Conservation (phyloP, 2,797 vertebrate species). For the Monodelphis domestica region DNA sequence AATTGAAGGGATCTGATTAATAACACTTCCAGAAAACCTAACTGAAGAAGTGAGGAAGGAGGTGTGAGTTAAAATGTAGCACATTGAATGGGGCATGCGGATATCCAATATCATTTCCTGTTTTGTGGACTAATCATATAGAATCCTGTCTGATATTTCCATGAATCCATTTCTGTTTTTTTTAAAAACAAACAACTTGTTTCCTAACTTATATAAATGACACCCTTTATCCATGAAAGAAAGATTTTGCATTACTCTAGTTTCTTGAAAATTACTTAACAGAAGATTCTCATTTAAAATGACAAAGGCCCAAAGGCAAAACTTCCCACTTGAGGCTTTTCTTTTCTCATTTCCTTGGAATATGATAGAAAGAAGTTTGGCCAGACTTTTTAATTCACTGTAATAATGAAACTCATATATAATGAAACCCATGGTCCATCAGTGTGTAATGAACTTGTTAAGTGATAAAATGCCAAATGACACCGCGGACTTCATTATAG, state of each 20-base stretch:
- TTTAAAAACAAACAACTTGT: background rate
- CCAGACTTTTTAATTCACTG: constrained; percentile 28
- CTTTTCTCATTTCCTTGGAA: constrained; percentile 51
- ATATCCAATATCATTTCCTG: constrained; percentile 7
- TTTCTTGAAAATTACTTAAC: background rate
- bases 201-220: background rate
- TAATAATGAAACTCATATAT: constrained; percentile 43
- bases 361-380: constrained; percentile 32
- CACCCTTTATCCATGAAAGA: constrained; percentile 18
- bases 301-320: background rate
- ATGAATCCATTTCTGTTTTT: constrained; percentile 5
- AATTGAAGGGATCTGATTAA: background rate
- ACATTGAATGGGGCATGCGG: background rate
- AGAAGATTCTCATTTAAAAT: constrained; percentile 3
- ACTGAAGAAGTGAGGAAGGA: constrained; percentile 1
- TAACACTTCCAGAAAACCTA: background rate
- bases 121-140: constrained; percentile 28
- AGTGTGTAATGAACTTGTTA: constrained; percentile 42
- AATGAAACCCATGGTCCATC: background rate
- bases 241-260: constrained; percentile 9
- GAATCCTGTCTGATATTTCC: background rate
- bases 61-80: constrained; percentile 1
- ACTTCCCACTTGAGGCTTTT: constrained; percentile 3
- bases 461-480: constrained; percentile 37
- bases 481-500: constrained; percentile 35